A percentile compares a stretch with the other conserved stretches of the same genome.
Conservation (phyloP, 2,113 vertebrate species). For the Lanius collurio region DNA sequence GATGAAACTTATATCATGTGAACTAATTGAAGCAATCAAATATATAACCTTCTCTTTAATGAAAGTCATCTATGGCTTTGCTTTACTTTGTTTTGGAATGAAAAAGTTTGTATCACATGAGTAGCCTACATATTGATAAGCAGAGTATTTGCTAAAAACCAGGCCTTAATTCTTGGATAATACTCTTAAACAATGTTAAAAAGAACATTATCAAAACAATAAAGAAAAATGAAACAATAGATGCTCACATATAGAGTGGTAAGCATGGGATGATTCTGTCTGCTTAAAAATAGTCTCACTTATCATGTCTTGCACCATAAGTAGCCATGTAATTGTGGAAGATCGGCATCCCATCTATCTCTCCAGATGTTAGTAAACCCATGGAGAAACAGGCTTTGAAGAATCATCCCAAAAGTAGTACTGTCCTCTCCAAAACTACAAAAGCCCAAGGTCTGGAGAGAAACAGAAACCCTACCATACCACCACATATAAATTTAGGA, state of each 20-base stretch:
- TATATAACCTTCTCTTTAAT: not conserved
- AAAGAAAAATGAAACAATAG: not conserved
- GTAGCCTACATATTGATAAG: not conserved
- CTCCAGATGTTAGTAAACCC: not conserved
- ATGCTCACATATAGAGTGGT: not conserved
- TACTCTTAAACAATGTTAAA: not conserved
- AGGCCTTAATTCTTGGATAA: not conserved
- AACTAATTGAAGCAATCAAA: not conserved
- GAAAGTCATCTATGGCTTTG: not conserved
- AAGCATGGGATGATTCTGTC: not conserved
- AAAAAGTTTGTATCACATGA: not conserved
- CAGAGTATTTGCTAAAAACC: not conserved
- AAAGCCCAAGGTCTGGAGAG: not conserved
- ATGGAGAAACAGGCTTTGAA: not conserved
- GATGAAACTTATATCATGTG: not conserved
- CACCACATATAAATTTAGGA: not conserved
- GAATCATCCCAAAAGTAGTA: not conserved
- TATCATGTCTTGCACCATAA: not conserved
- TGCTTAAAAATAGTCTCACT: not conserved
- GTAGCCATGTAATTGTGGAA: not conserved
- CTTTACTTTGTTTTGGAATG: not conserved
- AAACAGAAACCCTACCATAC: not conserved
- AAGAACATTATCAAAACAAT: not conserved
- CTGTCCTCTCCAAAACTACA: not conserved
- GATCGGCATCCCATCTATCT: not conserved